A percentile compares a stretch with the other conserved stretches of the same genome.
These are phyloP conservation scores for Planiliza haematocheilus DNA, from an alignment of 2,113 vertebrate species.

Conservation along the genomic window DNA sequence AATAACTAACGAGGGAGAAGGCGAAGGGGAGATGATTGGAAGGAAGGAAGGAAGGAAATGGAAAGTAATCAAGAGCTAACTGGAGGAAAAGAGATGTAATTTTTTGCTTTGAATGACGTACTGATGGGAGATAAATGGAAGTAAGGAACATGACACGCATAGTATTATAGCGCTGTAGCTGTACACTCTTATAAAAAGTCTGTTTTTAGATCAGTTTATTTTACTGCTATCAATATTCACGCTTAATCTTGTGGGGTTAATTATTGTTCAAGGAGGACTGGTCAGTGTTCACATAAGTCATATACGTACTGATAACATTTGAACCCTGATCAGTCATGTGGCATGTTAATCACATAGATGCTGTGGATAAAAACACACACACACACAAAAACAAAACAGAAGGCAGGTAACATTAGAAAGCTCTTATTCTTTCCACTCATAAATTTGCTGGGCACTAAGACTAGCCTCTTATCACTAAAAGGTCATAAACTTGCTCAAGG, in stretches of 20 bases:
- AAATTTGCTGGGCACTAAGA: constrained; percentile 75
- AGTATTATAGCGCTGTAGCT: neutral
- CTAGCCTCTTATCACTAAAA: constrained; percentile 81
- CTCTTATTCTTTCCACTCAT: constrained; percentile 58
- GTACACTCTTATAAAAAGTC: constrained; percentile 43
- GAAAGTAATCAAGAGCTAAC: constrained; percentile 48
- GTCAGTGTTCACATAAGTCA: constrained; percentile 31
- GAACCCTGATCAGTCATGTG: constrained; percentile 15
- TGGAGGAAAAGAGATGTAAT: constrained; percentile 29
- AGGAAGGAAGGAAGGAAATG: constrained; percentile 51
- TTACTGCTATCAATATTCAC: constrained; percentile 1
- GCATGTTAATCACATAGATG: constrained; percentile 20
- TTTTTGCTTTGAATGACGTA: constrained; percentile 40
- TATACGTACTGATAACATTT: constrained; percentile 37
- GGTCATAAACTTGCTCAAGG: constrained; percentile 80
- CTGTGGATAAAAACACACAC: constrained; percentile 19
- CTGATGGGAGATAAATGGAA: constrained; percentile 33
- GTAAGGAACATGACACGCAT: constrained; percentile 11
- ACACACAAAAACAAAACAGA: too few species aligned
- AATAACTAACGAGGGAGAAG: constrained; percentile 62
- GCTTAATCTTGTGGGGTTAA: constrained; percentile 23
- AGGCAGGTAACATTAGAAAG: constrained; percentile 69
- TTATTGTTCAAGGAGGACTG: constrained; percentile 19
- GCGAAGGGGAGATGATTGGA: constrained; percentile 26
- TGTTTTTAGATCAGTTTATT: constrained; percentile 7